Conservation (phyloP, 2,113 vertebrate genomes). For the Neogobius melanostomus region DNA sequence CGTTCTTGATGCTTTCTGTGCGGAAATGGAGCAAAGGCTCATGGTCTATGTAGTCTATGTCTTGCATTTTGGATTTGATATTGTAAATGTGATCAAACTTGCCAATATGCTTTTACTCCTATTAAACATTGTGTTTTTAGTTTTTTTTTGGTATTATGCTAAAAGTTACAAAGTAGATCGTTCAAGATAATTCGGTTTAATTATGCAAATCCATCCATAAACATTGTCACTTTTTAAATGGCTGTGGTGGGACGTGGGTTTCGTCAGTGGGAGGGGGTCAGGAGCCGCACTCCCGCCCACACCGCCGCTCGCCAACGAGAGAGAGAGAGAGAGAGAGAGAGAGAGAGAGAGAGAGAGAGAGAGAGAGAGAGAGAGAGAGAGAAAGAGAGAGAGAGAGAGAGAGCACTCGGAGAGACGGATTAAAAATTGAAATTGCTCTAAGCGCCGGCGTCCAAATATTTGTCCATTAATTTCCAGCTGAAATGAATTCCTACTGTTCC, state of each 20-base stretch:
- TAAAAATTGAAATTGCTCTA: constrained; percentile 69
- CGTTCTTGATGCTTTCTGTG: too few relatives aligned
- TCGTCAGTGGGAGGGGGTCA: constrained; percentile 24
- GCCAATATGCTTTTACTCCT: background rate
- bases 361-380: constrained; percentile 7
- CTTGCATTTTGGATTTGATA: background rate
- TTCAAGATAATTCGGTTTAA: constrained; percentile 1
- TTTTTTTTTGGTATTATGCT: background rate
- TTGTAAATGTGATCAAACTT: background rate
- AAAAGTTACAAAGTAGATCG: background rate
- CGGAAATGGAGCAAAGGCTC: background rate
- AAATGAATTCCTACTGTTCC: constrained; percentile 68
- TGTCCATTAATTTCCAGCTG: constrained; percentile 49
- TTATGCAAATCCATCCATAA: constrained; percentile 11
- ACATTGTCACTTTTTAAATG: constrained; percentile 18
- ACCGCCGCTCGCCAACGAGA: constrained; percentile 28
- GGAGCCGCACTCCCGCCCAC: constrained; percentile 40
- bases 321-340: background rate
- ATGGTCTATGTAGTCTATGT: background rate
- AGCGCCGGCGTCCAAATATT: constrained; percentile 70
- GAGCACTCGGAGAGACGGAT: constrained; percentile 46
- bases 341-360: constrained; percentile 17
- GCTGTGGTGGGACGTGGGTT: background rate
- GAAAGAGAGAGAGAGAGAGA: background rate
- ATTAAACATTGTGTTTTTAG: background rate